Evolutionary conservation across 2,797 vertebrate species (phyloP), one percentile per base, ranked within the genome.

Genomic region (Rhabdomys pumilio): DNA sequence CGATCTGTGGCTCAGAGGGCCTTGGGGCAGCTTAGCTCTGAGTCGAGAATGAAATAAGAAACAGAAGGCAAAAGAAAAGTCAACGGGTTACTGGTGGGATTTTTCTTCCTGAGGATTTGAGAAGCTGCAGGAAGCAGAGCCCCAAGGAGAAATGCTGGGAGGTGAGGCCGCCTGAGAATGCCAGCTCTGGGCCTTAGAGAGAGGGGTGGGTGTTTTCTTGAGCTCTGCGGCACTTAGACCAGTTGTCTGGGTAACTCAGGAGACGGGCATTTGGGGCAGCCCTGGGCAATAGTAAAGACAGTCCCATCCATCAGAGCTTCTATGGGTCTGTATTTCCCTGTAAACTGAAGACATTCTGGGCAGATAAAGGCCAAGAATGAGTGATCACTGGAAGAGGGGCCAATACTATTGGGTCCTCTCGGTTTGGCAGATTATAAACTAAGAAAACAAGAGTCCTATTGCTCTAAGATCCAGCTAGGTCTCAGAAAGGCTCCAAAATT

Each of bases 41-140:
- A 89, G 76, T 80, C 20, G 50, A 93, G 85, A 96, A 95, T 69
- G 41, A 92, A 86, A 89, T 77, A 69, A 84, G 69, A 79, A 59
- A 76, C 55, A 88, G 93, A 96, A 96, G 95, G 63, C n/a, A 31
- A 67, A 59, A 85, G 77, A 73, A 77, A 95, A 94, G 84, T 24
- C 72, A 55, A 93, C 41, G 12, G 26, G 38, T 76, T 67, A 59
- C 72, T 67, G 29, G 75, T 10, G 20, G 82, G 59, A 24, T 85
- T 83, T 94, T 89, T 95, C 92, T 97, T 91, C 94, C 65, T 14
- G 75, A 41, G 81, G 76, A 88, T 72, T 88, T 94, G 73, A 79
- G 93, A 89, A 44, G 87, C 65, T 24, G 29, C 3, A 13, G 75
- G 19, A 90, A 90, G 41, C 0, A 41, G 20, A 85, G 44, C 79